These are phyloP conservation scores for Paramacrobiotus metropolitanus DNA, from an alignment of 1,140 invertebrate species.

Conservation along the genomic window DNA sequence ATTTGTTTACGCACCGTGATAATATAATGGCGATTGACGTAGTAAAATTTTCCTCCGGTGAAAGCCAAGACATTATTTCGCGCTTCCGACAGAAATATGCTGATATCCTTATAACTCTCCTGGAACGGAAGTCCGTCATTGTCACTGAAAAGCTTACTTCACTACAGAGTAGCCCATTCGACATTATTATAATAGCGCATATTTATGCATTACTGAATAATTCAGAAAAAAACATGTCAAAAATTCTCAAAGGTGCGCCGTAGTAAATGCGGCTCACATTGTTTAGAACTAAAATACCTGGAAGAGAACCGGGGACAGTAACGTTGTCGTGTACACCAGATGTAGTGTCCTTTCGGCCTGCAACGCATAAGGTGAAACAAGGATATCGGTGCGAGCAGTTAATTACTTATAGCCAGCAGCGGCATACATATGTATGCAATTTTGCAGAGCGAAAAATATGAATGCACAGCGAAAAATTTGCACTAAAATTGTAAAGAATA, in stretches of 20 bases:
- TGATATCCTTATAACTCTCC: not conserved
- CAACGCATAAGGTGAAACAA: no score
- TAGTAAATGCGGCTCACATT: no score
- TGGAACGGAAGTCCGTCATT: not conserved
- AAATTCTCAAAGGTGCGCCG: no score
- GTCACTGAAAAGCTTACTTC: no score
- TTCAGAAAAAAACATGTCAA: no score
- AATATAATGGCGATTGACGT: not conserved
- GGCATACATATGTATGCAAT: no score
- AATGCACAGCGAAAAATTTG: no score
- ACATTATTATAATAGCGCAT: not conserved
- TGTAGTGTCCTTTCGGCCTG: not conserved
- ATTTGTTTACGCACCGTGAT: not conserved
- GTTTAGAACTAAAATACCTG: not conserved
- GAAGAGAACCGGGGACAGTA: not conserved
- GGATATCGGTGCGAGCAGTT: no score
- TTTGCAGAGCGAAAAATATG: no score
- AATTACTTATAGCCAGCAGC: no score
- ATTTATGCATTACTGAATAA: not conserved
- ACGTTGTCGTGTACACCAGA: not conserved
- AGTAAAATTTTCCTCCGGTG: not conserved
- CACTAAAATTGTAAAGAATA: no score
- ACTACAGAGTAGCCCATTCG: no score
- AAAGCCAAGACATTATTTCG: not conserved
- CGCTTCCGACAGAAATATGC: not conserved